Evolutionary conservation across 2,888 invertebrate genomes (phyloP).

Genomic region (Gortyna flavago): DNA sequence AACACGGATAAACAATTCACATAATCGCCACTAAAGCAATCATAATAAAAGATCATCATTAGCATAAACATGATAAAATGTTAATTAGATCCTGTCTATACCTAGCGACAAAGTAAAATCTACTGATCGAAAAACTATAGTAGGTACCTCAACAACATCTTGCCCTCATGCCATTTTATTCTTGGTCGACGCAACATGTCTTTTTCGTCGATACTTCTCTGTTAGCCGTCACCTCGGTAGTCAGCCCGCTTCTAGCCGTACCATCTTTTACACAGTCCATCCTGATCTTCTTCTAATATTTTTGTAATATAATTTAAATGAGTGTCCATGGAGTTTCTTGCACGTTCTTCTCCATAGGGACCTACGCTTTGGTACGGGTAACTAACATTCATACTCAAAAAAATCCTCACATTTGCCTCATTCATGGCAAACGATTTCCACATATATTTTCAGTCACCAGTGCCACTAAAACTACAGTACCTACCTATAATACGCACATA

Average conservation of each 20-base stretch:
- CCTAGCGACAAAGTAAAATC: background rate
- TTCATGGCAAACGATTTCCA: background rate
- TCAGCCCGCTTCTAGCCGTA: background rate
- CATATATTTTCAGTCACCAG: background rate
- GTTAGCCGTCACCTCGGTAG: background rate
- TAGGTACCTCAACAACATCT: background rate
- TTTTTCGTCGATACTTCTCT: background rate
- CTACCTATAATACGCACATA: background rate
- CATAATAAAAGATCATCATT: constrained; percentile 35
- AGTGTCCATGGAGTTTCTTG: too few relatives aligned
- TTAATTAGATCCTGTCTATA: constrained; percentile 10
- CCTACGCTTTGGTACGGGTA: too few relatives aligned
- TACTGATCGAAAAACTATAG: background rate
- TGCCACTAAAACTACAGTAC: background rate
- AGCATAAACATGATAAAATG: constrained; percentile 15
- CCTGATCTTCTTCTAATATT: background rate
- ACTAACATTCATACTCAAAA: background rate
- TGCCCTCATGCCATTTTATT: background rate
- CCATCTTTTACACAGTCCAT: background rate
- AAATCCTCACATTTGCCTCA: background rate
- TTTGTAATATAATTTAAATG: too few relatives aligned
- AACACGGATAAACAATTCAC: constrained; percentile 24
- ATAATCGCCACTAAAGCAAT: constrained; percentile 31
- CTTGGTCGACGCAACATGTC: too few relatives aligned
- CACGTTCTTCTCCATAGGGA: too few relatives aligned